phyloP scores from a whole-genome alignment of 2,888 invertebrate species.

The Andrena bucephala region DNA sequence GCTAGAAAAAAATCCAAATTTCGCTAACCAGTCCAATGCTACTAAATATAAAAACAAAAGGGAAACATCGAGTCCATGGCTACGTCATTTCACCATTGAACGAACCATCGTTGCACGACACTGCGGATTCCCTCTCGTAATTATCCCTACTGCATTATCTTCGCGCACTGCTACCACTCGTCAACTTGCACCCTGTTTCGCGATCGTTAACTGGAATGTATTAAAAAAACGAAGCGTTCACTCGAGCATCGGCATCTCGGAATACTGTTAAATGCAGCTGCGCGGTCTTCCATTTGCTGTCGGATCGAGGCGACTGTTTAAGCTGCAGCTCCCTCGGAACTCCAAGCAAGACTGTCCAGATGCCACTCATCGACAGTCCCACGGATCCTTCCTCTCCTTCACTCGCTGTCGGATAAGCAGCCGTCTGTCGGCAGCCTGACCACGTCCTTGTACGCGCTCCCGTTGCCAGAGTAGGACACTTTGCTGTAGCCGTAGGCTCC shows the following conservation, averaged over 20 bases:
- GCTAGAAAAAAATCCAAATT: not conserved
- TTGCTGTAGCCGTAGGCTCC: conserved; percentile 70
- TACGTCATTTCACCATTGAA: not conserved
- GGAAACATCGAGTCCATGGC: not conserved
- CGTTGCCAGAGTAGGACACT: conserved; percentile 68
- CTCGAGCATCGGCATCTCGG: not conserved
- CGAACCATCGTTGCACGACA: not conserved
- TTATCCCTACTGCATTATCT: not conserved
- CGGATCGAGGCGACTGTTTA: not conserved
- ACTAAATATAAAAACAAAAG: not conserved
- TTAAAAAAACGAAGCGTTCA: not conserved
- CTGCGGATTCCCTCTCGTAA: not conserved
- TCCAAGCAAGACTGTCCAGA: not conserved
- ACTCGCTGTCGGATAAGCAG: conserved; percentile 67
- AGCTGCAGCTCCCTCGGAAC: not conserved
- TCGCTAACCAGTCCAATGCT: not conserved
- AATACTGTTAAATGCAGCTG: not conserved
- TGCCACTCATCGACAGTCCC: no score
- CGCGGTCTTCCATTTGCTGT: not conserved
- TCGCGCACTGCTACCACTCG: not conserved
- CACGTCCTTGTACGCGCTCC: conserved; percentile 42
- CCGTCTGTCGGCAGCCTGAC: conserved; percentile 46
- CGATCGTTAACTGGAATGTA: conserved; percentile 12
- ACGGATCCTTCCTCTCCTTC: not conserved
- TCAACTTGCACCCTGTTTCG: not conserved